Percentiles rank a stretch among this genome's conserved stretches.
Conservation (phyloP, 2,113 vertebrate species). For the Origma solitaria region DNA sequence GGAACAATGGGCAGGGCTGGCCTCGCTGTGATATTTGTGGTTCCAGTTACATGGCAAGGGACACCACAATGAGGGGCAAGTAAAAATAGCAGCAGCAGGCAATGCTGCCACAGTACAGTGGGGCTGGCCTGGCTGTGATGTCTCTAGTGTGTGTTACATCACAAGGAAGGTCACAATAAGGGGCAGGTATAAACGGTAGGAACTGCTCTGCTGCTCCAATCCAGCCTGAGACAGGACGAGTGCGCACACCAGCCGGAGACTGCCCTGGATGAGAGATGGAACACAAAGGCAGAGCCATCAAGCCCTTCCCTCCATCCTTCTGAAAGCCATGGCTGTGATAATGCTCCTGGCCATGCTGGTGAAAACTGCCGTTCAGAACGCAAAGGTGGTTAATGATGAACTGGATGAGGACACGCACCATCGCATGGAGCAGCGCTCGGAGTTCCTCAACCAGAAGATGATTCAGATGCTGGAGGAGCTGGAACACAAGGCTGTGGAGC, state of each 20-base stretch:
- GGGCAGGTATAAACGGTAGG: too few relatives aligned
- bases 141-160: background rate
- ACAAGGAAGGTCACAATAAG: background rate
- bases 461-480: background rate
- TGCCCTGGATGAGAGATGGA: background rate
- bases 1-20: background rate
- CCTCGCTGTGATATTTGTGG: background rate
- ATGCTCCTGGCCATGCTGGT: background rate
- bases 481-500: background rate
- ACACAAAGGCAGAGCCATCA: background rate
- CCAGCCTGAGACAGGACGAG: too few relatives aligned
- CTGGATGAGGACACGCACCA: background rate
- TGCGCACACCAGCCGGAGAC: rapidly evolving
- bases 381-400: background rate
- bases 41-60: background rate
- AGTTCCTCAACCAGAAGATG: background rate
- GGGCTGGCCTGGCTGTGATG: background rate
- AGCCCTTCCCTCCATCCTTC: background rate
- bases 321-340: too few relatives aligned
- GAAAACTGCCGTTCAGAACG: background rate
- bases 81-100: background rate
- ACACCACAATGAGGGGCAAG: background rate
- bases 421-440: background rate
- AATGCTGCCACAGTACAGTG: too few relatives aligned
- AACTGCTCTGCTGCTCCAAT: too few relatives aligned